phyloP scores from a whole-genome alignment of 2,797 vertebrate species.

The Choloepus didactylus region DNA sequence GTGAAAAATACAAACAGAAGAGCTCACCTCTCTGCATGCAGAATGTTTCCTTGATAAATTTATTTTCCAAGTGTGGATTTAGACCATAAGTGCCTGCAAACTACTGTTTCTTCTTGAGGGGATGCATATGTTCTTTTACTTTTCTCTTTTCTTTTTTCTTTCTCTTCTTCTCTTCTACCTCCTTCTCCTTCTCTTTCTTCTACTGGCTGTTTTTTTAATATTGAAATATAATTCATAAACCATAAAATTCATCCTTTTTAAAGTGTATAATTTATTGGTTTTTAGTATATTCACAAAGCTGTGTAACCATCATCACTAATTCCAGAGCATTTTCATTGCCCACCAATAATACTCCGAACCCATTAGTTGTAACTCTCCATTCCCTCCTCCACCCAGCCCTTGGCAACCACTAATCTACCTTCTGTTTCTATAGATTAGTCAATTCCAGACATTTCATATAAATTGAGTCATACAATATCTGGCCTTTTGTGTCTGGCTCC shows the following conservation, averaged over 20 bases:
- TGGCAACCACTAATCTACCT: background rate
- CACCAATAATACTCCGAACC: background rate
- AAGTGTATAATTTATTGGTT: background rate
- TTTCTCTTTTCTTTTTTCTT: background rate
- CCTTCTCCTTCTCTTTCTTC: no score
- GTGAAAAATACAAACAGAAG: background rate
- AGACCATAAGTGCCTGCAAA: background rate
- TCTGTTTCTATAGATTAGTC: background rate
- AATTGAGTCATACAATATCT: background rate
- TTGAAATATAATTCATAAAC: background rate
- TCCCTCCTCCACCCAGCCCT: background rate
- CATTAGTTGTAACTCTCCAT: background rate
- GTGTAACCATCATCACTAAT: background rate
- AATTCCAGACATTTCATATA: background rate
- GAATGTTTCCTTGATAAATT: background rate
- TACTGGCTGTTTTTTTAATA: background rate
- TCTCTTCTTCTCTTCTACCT: no score
- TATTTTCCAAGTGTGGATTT: background rate
- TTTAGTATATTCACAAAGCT: conserved; percentile 31
- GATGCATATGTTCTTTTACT: background rate
- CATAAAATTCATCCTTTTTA: background rate
- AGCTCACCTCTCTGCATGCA: background rate
- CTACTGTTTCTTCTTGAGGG: background rate
- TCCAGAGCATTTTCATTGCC: background rate
- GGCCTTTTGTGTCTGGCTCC: background rate